Conservation (phyloP, 2,888 invertebrate species). For the Sinelater perroti region DNA sequence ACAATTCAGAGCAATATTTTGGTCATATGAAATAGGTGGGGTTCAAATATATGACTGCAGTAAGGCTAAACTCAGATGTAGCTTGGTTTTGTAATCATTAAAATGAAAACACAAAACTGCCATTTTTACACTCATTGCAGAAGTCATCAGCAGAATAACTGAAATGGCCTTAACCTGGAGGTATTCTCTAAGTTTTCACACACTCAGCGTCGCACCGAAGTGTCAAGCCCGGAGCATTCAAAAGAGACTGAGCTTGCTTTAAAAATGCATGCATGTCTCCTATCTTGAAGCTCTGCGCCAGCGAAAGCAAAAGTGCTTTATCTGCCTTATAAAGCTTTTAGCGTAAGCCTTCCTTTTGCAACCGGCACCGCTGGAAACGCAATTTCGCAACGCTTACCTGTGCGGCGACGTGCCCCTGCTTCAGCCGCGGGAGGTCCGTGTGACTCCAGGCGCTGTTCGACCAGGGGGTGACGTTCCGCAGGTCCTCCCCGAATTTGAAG, state of each 20-base stretch:
- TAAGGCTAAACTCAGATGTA: too few species aligned
- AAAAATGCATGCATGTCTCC: slow-evolving; percentile 4
- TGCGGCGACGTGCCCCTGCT: slow-evolving; percentile 78
- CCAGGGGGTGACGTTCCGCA: slow-evolving; percentile 76
- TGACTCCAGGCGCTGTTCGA: slow-evolving; percentile 79
- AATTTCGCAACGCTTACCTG: slow-evolving; percentile 66
- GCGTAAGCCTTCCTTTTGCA: neutral
- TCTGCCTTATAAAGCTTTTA: slow-evolving; percentile 12
- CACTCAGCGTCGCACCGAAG: slow-evolving; percentile 8
- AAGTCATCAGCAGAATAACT: too few species aligned
- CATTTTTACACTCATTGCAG: too few species aligned
- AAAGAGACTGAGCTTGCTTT: slow-evolving; percentile 10
- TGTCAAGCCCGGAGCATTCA: slow-evolving; percentile 9
- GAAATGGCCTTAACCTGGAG: too few species aligned
- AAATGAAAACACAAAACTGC: too few species aligned
- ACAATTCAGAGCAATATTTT: too few species aligned
- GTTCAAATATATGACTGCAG: too few species aligned
- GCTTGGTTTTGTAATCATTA: too few species aligned
- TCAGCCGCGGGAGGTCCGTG: slow-evolving; percentile 78
- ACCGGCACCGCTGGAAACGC: neutral
- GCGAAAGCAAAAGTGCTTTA: slow-evolving; percentile 13
- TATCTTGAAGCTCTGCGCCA: neutral
- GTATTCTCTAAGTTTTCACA: slow-evolving; percentile 15
- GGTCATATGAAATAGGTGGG: too few species aligned
- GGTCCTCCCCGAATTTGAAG: slow-evolving; percentile 77